A percentile compares a stretch with the other conserved stretches of the same genome.
Conservation (phyloP, 2,797 vertebrate genomes). For the Momotus momota region DNA sequence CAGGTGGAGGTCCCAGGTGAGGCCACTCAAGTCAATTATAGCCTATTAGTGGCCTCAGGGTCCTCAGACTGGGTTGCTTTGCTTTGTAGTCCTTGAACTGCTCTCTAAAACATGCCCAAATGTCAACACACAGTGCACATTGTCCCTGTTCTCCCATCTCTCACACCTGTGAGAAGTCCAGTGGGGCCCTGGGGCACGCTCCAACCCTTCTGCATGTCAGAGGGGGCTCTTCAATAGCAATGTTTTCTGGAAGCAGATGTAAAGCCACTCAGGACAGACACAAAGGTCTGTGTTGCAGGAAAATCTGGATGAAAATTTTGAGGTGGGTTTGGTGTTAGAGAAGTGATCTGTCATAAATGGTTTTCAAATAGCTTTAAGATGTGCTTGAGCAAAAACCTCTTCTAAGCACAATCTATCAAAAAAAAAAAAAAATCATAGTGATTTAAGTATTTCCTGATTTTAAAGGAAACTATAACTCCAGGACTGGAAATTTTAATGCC, state of each 20-base stretch:
- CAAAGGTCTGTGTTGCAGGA: neutral
- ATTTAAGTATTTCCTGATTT: slow-evolving; percentile 41
- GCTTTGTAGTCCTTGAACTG: neutral
- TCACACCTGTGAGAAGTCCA: neutral
- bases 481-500: slow-evolving; percentile 31
- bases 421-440: neutral
- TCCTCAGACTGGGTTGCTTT: neutral
- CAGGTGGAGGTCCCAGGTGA: neutral
- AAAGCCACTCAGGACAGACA: neutral
- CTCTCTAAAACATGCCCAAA: neutral
- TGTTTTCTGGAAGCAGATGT: neutral
- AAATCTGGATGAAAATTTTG: neutral
- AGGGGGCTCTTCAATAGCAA: neutral
- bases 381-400: neutral
- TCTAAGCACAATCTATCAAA: neutral
- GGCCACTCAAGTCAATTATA: neutral
- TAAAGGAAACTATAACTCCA: slow-evolving; percentile 44
- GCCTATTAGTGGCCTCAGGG: neutral
- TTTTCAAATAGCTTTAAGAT: neutral
- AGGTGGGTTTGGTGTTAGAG: neutral
- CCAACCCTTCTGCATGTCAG: fast-evolving
- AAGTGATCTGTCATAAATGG: neutral
- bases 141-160: neutral
- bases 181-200: fast-evolving
- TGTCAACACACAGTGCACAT: fast-evolving